Conservation (phyloP, 2,113 vertebrate genomes). For the Agapornis roseicollis region DNA sequence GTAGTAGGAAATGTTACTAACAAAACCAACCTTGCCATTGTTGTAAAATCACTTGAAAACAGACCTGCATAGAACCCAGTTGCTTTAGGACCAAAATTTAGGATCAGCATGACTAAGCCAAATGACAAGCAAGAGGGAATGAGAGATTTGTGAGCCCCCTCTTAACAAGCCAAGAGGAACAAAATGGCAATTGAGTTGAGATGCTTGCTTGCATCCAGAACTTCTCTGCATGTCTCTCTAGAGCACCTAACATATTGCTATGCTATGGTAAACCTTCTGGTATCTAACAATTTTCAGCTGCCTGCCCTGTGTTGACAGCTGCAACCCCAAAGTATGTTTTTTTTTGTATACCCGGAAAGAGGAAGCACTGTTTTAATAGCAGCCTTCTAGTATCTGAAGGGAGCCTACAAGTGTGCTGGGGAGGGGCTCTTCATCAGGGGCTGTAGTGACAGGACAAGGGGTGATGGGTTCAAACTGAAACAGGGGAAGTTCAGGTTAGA, state of each 20-base stretch:
- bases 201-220: not conserved
- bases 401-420: not conserved
- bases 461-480: not conserved
- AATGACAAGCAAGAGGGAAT: not conserved
- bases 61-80: not conserved
- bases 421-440: not conserved
- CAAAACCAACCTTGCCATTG: not conserved
- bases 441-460: not conserved
- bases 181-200: not conserved
- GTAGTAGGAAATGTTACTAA: not conserved
- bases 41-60: not conserved
- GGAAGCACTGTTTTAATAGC: not conserved
- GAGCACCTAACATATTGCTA: not conserved
- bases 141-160: not conserved
- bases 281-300: not conserved
- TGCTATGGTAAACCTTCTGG: rapidly evolving
- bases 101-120: not conserved
- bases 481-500: not conserved
- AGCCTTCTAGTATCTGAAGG: not conserved
- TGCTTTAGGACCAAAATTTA: not conserved
- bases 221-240: not conserved
- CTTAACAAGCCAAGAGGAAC: not conserved
- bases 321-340: not conserved
- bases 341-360: not conserved
- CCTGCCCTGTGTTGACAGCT: not conserved